These are phyloP conservation scores for Apodemus agrarius DNA, from an alignment of 2,797 vertebrate species.

Conservation along the genomic window DNA sequence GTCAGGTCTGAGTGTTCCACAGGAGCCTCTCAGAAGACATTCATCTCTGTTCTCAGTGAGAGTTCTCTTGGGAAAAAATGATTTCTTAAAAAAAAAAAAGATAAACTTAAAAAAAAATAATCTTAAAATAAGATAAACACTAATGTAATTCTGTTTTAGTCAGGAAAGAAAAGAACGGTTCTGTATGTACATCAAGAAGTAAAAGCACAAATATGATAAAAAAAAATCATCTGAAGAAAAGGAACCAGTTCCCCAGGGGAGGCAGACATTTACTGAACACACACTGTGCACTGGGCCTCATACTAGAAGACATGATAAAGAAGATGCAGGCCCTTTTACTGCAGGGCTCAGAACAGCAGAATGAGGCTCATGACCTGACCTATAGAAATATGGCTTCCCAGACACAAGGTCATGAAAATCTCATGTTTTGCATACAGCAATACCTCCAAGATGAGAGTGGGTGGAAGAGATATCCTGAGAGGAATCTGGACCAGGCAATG, in stretches of 20 bases:
- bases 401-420: neutral
- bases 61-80: neutral
- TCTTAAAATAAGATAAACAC: neutral
- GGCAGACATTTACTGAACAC: neutral
- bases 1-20: neutral
- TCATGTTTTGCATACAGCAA: neutral
- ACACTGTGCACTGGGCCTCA: neutral
- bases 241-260: neutral
- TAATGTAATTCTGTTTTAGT: neutral
- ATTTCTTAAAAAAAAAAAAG: neutral
- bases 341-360: neutral
- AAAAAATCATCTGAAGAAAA: constrained; percentile 18
- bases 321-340: neutral
- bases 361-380: neutral
- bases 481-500: neutral
- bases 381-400: neutral
- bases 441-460: neutral
- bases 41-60: neutral
- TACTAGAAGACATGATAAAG: neutral
- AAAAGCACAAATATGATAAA: neutral
- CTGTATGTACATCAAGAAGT: neutral
- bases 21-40: neutral
- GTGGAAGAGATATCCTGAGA: neutral
- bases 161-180: neutral
- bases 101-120: too few species aligned